Percentiles rank a stretch among this genome's conserved stretches.
Evolutionary conservation across 2,797 vertebrate species (phyloP).

Genomic region (Danio tinwini): DNA sequence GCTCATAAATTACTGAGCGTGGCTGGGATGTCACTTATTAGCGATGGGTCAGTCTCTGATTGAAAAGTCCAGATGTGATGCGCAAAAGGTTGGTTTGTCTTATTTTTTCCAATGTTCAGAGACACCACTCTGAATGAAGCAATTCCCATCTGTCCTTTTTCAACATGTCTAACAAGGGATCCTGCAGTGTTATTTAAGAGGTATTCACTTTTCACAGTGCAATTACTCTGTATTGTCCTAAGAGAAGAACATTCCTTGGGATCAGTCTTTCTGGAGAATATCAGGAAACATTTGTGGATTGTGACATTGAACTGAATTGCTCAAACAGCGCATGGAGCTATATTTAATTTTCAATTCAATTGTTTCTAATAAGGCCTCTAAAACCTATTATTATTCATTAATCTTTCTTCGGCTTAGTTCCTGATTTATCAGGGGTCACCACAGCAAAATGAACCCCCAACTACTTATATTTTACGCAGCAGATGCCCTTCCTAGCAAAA

Average conservation of each 20-base stretch:
- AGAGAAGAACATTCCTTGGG: conserved; percentile 1
- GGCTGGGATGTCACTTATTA: conserved; percentile 72
- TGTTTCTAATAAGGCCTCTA: background rate
- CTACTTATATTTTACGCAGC: too few species aligned
- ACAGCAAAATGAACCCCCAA: too few species aligned
- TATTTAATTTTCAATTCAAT: background rate
- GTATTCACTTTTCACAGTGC: conserved; percentile 38
- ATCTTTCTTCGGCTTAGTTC: too few species aligned
- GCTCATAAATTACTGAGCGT: conserved; percentile 73
- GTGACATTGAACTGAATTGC: background rate
- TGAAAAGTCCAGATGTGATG: conserved; percentile 77
- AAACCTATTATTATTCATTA: too few species aligned
- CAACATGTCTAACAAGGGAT: conserved; percentile 44
- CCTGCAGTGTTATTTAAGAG: conserved; percentile 14
- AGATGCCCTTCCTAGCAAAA: too few species aligned
- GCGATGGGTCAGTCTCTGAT: conserved; percentile 71
- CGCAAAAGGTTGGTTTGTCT: conserved; percentile 67
- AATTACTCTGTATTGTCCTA: conserved; percentile 32
- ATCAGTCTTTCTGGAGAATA: conserved; percentile 1
- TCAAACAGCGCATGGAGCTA: background rate
- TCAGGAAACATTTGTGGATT: background rate
- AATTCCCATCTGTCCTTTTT: conserved; percentile 67
- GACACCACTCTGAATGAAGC: conserved; percentile 55
- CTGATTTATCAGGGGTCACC: too few species aligned
- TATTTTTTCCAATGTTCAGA: conserved; percentile 58